Evolutionary conservation across 2,113 vertebrate species (phyloP).

Genomic region (Mesembrinibis cayennensis): DNA sequence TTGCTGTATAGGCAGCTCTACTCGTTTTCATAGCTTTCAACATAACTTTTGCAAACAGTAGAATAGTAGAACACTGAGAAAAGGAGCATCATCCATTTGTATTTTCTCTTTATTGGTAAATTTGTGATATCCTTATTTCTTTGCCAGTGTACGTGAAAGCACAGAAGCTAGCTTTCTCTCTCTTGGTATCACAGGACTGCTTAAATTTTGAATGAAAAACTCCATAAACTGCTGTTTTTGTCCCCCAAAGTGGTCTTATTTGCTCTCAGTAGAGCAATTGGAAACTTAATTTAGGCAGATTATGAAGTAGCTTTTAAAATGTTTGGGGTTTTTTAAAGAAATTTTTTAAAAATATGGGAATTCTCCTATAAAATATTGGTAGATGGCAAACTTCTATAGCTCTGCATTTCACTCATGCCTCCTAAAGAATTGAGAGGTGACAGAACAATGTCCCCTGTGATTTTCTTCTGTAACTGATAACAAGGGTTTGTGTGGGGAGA

Average conservation of each 20-base stretch:
- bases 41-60: not conserved
- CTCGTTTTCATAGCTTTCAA: not conserved
- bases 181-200: not conserved
- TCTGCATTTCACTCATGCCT: not conserved
- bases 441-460: not conserved
- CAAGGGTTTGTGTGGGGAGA: not conserved
- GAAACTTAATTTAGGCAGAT: not conserved
- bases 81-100: not conserved
- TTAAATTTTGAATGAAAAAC: not conserved
- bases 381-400: not conserved
- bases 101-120: not conserved
- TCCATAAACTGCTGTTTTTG: not conserved
- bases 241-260: not conserved
- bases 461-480: not conserved
- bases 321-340: fast-evolving
- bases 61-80: not conserved
- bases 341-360: fast-evolving
- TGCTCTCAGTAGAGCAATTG: not conserved
- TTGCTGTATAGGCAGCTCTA: not conserved
- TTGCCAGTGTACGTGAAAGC: not conserved
- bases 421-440: not conserved
- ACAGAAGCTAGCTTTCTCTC: not conserved
- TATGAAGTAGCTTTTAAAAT: not conserved
- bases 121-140: not conserved
- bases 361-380: not conserved